These are phyloP conservation scores for Calvadosia cruxmelitensis DNA, from an alignment of 30 jellyfish, hydroid and myxozoan species.

Conservation along the genomic window DNA sequence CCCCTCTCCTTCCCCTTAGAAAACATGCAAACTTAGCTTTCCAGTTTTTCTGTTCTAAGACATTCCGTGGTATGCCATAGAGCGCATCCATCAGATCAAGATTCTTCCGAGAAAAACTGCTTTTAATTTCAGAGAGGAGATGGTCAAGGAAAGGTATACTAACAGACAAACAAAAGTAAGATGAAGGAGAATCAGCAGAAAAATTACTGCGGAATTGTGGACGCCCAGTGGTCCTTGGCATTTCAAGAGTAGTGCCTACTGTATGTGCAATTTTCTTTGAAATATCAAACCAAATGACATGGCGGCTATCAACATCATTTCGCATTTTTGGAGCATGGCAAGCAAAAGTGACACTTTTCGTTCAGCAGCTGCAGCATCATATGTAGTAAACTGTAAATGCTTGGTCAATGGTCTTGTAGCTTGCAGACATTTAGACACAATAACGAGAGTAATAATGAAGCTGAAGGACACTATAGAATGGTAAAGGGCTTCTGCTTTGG, in stretches of 20 bases:
- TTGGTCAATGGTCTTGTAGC: constrained; percentile 15
- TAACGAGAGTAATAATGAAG: constrained; percentile 1
- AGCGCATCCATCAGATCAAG: background rate
- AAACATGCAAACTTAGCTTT: too few relatives aligned
- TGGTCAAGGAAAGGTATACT: constrained; percentile 3
- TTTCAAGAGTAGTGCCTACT: background rate
- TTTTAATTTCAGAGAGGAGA: background rate
- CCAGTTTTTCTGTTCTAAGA: background rate
- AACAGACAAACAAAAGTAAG: background rate
- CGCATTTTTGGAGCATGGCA: constrained; percentile 10
- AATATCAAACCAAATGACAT: background rate
- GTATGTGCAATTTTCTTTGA: background rate
- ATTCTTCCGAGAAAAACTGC: background rate
- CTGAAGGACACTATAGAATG: background rate
- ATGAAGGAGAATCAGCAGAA: constrained; percentile 1
- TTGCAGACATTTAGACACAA: constrained; percentile 6
- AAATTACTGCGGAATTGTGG: background rate
- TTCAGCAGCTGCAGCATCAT: background rate
- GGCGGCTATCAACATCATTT: constrained; percentile 3
- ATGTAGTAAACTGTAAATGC: constrained; percentile 14
- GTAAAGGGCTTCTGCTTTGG: constrained; percentile 8
- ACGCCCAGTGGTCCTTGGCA: constrained; percentile 2
- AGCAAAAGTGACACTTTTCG: constrained; percentile 4
- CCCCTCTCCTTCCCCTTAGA: too few relatives aligned
- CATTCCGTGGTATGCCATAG: background rate